These are phyloP conservation scores for Pelodiscus sinensis DNA, from an alignment of 2,113 vertebrate species.

Conservation along the genomic window DNA sequence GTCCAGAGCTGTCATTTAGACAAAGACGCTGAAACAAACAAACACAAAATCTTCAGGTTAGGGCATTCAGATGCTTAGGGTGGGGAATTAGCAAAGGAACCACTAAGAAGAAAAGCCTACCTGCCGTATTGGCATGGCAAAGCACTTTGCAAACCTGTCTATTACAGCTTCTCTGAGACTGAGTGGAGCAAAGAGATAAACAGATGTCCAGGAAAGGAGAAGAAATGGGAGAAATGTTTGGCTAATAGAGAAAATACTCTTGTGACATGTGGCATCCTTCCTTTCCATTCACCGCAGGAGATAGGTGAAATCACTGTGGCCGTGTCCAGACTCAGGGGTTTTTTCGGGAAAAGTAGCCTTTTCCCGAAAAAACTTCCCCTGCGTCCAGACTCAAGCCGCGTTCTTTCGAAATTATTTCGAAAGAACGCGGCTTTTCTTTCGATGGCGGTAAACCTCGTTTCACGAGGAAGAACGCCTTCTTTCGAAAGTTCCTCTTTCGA, in stretches of 20 bases:
- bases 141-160: background rate
- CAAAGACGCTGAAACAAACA: slow-evolving; percentile 86
- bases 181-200: fast-evolving
- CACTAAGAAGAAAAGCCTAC: background rate
- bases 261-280: too few species aligned
- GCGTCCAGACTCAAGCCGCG: too few species aligned
- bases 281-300: background rate
- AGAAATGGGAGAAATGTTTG: background rate
- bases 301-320: background rate
- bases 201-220: fast-evolving
- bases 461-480: too few species aligned
- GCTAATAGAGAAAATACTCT: background rate
- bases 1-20: slow-evolving; percentile 93
- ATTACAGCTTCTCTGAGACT: background rate
- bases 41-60: background rate
- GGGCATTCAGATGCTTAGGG: fast-evolving
- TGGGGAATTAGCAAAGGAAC: background rate
- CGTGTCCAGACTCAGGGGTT: too few species aligned
- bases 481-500: too few species aligned
- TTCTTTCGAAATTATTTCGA: too few species aligned
- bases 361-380: too few species aligned
- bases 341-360: too few species aligned
- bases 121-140: background rate
- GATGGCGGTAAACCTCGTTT: too few species aligned
- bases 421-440: too few species aligned